Evolutionary conservation across 2,888 invertebrate species (phyloP), one percentile per base, ranked within the genome.

Genomic region (Deilephila porcellus): DNA sequence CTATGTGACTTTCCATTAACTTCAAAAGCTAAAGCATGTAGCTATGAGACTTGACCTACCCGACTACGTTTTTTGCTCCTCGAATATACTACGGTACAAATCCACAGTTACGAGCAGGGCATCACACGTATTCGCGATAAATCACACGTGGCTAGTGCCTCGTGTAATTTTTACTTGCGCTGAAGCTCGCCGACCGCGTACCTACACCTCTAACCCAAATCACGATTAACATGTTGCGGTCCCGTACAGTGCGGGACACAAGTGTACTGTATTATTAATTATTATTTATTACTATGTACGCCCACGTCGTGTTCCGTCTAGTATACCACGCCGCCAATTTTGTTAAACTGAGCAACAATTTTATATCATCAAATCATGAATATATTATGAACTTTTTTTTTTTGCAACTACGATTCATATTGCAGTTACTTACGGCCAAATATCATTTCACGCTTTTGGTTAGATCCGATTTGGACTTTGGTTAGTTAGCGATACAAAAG

Each of bases 171-270:
- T 64, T 56, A 64, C n/a, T 59, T 37, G 53, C 53, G 59, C 56
- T 53, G 64, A 56, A 64, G 32, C 60, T 19, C 62, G 34, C n/a
- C n/a, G n/a, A 25, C 52, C 81, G 80, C 82, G 83, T 83, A 81
- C 77, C 78, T 77, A 76, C 82, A 85, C 86, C 83, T 87, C 79
- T 85, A 81, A 74, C 85, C 85, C 79, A 76, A 73, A 76, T 76
- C 79, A 79, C 25, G 82, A 86, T 86, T 85, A 86, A 85, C 84
- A 83, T 75, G 82, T 84, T 81, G 80, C 75, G 25, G 37, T 75
- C 74, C 70, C 67, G 74, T 71, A 77, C 71, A 74, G 71, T 71
- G 45, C 74, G 73, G 52, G 71, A 71, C 75, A 70, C 75, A 75
- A 75, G 62, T 70, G 37, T 37, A 37, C 14, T 20, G 37, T 52